Conservation (phyloP, 2,113 vertebrate species). For the Corythornis cristatus region DNA sequence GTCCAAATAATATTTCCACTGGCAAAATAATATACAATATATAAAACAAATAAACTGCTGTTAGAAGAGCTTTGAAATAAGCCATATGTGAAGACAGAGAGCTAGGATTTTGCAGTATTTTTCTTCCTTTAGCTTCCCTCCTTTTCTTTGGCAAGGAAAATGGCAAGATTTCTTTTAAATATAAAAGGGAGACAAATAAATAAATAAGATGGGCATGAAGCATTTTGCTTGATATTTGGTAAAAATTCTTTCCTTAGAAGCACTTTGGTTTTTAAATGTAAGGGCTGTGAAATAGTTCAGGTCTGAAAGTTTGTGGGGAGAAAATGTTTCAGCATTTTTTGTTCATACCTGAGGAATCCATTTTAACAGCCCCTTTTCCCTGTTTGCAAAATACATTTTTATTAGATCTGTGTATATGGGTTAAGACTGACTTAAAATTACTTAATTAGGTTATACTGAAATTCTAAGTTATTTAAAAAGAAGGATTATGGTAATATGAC, state of each 20-base stretch:
- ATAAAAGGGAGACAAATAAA: slow-evolving; percentile 35
- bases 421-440: slow-evolving; percentile 72
- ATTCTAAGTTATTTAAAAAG: slow-evolving; percentile 72
- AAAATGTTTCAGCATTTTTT: slow-evolving; percentile 46
- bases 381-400: slow-evolving; percentile 63
- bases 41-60: neutral
- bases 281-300: slow-evolving; percentile 18
- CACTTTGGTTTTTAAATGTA: slow-evolving; percentile 28
- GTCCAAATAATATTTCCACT: slow-evolving; percentile 36
- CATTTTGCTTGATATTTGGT: neutral
- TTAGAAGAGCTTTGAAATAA: slow-evolving; percentile 29
- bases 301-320: slow-evolving; percentile 49
- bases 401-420: slow-evolving; percentile 64
- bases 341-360: slow-evolving; percentile 63
- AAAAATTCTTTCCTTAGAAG: slow-evolving; percentile 6
- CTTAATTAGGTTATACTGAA: slow-evolving; percentile 68
- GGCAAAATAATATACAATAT: slow-evolving; percentile 53
- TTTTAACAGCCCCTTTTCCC: slow-evolving; percentile 58
- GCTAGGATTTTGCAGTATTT: slow-evolving; percentile 35
- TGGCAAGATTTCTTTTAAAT: slow-evolving; percentile 36
- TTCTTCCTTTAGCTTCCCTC: neutral
- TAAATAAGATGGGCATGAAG: slow-evolving; percentile 2
- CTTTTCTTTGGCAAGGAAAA: slow-evolving; percentile 17
- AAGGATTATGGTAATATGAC: slow-evolving; percentile 61
- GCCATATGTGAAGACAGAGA: slow-evolving; percentile 16